A percentile compares a stretch with the other conserved stretches of the same genome.
These are phyloP conservation scores for Ceratotherium simum DNA, from an alignment of 2,113 vertebrate species.

Conservation along the genomic window DNA sequence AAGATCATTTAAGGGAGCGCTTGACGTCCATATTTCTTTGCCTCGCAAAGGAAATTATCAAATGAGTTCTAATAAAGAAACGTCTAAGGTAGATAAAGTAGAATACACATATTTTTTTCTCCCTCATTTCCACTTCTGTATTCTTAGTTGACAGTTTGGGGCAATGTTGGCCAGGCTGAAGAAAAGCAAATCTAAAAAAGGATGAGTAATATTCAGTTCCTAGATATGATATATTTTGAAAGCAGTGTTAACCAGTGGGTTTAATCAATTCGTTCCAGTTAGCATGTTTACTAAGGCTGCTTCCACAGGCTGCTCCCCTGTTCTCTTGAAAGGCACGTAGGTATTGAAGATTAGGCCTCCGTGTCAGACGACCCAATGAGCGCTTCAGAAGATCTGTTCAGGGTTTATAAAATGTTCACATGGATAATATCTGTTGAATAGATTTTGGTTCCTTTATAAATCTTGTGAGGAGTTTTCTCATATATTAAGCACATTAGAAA, in stretches of 20 bases:
- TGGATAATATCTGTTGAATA: conserved; percentile 3
- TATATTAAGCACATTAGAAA: conserved; percentile 29
- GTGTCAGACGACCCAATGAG: neutral
- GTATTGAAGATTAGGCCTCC: conserved; percentile 13
- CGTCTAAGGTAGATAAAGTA: neutral
- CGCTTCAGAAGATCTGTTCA: conserved; percentile 35
- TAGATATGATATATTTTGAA: conserved; percentile 53
- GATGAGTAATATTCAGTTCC: conserved; percentile 29
- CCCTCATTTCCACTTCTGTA: neutral
- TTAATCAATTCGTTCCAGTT: conserved; percentile 67
- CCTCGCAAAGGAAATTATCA: conserved; percentile 53
- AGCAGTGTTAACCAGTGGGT: conserved; percentile 56
- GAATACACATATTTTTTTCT: neutral
- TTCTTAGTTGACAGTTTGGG: conserved; percentile 50
- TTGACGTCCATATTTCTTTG: conserved; percentile 52
- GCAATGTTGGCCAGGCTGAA: neutral
- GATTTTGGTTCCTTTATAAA: conserved; percentile 48
- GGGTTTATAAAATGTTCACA: conserved; percentile 42
- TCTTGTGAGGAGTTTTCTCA: neutral
- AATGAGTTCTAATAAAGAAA: conserved; percentile 30
- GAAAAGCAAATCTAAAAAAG: conserved; percentile 32
- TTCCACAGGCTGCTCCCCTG: conserved; percentile 1
- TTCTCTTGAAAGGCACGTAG: conserved; percentile 16
- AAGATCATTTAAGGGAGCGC: conserved; percentile 11
- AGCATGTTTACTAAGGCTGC: conserved; percentile 49